phyloP scores from a whole-genome alignment of 1,140 invertebrate genomes.

The Melipona quadrifasciata region DNA sequence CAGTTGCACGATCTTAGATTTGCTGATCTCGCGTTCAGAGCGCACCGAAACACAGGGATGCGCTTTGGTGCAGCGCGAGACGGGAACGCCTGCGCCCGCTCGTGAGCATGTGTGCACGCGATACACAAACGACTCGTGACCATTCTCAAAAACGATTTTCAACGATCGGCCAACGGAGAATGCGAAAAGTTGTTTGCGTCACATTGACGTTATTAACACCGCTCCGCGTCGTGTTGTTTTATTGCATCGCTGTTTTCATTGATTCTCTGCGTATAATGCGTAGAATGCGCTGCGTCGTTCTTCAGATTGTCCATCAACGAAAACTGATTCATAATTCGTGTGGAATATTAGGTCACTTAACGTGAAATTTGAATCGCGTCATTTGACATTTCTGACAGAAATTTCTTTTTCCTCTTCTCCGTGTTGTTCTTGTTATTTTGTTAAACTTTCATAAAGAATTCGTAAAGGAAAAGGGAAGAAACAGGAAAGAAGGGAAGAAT shows the following conservation, averaged over 20 bases:
- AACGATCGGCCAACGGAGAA: slow-evolving; percentile 33
- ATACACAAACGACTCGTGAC: slow-evolving; percentile 38
- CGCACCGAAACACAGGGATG: slow-evolving; percentile 59
- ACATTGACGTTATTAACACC: not conserved
- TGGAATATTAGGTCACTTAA: too few species aligned
- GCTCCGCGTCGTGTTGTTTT: not conserved
- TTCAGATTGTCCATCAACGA: too few species aligned
- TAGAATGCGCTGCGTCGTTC: too few species aligned
- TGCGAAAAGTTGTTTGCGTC: not conserved
- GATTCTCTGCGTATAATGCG: not conserved
- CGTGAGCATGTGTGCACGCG: slow-evolving; percentile 53
- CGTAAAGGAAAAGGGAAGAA: too few species aligned
- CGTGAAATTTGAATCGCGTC: too few species aligned
- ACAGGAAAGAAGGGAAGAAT: too few species aligned
- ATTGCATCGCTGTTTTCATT: slow-evolving; percentile 22
- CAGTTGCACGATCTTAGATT: slow-evolving; percentile 73
- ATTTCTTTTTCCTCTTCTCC: too few species aligned
- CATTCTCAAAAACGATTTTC: slow-evolving; percentile 49
- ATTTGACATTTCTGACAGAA: too few species aligned
- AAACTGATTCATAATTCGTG: too few species aligned
- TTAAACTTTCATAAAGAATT: too few species aligned
- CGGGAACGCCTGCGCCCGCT: slow-evolving; percentile 50
- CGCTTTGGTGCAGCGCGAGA: slow-evolving; percentile 12
- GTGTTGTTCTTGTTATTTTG: too few species aligned
- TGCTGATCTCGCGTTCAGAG: slow-evolving; percentile 69